These are phyloP conservation scores for Linepithema humile DNA, from an alignment of 1,140 invertebrate species.

Conservation along the genomic window DNA sequence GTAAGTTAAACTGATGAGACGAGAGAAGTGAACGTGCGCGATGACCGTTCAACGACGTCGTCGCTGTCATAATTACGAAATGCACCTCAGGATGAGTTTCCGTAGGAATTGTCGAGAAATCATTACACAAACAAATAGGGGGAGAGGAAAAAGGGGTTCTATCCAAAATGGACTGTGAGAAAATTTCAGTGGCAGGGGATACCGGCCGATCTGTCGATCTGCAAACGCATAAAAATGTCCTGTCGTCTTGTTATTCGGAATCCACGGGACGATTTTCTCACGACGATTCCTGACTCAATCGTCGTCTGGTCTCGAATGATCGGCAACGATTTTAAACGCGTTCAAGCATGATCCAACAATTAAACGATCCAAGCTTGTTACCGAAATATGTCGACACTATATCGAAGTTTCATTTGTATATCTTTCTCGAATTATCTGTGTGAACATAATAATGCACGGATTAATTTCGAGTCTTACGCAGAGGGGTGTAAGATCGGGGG, in stretches of 20 bases:
- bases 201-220: constrained; percentile 1
- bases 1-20: constrained; percentile 23
- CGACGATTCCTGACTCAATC: background rate
- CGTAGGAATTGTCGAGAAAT: constrained; percentile 21
- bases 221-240: background rate
- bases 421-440: background rate
- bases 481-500: background rate
- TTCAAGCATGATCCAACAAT: constrained; percentile 9
- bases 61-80: constrained; percentile 18
- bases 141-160: background rate
- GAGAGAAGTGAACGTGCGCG: background rate
- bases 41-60: constrained; percentile 3
- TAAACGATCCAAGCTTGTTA: background rate
- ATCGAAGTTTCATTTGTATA: background rate
- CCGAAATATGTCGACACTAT: constrained; percentile 7
- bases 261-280: background rate
- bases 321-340: background rate
- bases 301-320: constrained; percentile 20
- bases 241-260: background rate
- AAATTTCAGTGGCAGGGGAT: constrained; percentile 15
- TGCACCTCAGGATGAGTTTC: constrained; percentile 24
- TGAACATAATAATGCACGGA: background rate
- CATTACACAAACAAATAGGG: background rate
- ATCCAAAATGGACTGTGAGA: constrained; percentile 34
- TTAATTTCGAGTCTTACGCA: constrained; percentile 8